Evolutionary conservation across 2,113 vertebrate genomes (phyloP).

Genomic region (Sinocyclocheilus maitianheensis): DNA sequence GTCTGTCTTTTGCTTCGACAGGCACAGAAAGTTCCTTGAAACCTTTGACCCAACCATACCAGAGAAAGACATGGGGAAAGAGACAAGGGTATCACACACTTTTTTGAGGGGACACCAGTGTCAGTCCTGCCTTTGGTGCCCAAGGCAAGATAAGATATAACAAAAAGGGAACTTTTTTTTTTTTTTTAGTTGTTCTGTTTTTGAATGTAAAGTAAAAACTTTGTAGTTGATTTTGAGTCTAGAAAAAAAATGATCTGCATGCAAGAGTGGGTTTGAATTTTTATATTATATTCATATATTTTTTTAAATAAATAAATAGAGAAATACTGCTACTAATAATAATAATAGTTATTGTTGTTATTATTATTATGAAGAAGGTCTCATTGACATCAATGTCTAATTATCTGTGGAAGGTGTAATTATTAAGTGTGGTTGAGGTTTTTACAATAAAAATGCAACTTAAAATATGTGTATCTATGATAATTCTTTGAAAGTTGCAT

Average conservation of each 20-base stretch:
- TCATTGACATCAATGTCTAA: not conserved
- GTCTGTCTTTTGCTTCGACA: constrained; percentile 2
- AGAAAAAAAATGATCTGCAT: not conserved
- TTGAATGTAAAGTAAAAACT: not conserved
- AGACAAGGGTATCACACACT: not conserved
- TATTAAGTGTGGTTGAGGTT: too few species aligned
- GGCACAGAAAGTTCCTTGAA: not conserved
- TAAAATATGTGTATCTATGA: not conserved
- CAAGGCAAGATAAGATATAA: not conserved
- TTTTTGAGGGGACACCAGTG: not conserved
- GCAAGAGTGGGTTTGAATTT: not conserved
- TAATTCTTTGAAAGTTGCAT: not conserved
- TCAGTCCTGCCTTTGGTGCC: not conserved
- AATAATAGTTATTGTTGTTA: too few species aligned
- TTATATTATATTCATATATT: not conserved
- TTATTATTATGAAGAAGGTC: too few species aligned
- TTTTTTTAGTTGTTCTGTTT: not conserved
- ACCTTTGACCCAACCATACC: not conserved
- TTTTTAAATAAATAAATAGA: too few species aligned
- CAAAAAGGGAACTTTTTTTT: not conserved
- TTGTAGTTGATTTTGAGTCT: not conserved
- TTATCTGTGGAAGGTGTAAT: not conserved
- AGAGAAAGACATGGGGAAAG: not conserved
- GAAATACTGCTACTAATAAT: too few species aligned
- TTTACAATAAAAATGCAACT: not conserved